Base-by-base conservation (phyloP, 2,797 vertebrate species). In the Muraenolepis orangiensis region DNA sequence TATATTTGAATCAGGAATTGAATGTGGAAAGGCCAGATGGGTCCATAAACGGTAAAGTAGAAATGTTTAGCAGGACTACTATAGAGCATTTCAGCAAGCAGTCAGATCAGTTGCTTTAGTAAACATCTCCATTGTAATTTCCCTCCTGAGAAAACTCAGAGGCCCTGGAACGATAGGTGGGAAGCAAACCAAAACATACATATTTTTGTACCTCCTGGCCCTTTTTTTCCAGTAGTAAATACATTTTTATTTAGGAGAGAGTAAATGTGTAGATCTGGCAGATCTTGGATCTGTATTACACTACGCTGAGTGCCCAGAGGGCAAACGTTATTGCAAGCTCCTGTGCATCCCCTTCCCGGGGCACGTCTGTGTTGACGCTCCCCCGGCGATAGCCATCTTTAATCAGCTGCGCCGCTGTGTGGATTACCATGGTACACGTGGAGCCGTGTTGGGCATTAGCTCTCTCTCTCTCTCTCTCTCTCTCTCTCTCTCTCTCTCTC, bases 361-460 rank as follows among this genome's bases (percentile, higher is more conserved):
- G n/a, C n/a, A n/a, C n/a, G n/a, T 75, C 81, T 74, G 78, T 84
- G 82, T 87, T 87, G 87, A 89, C 84, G 78, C 30, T 76, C 71
- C 34, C 30, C 71, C 28, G 38, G 74, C 26, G 90, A 90, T 92
- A 90, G 82, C 78, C 87, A 91, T 92, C 89, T 91, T 85, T 90
- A 90, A 92, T 91, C 87, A 90, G 77, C 70, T 72, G 66, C 77
- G 85, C 84, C 64, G 12, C 64, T 26, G 13, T 80, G 87, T n/a
- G 82, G 84, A 90, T 91, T 89, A 89, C 77, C 85, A 86, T 89
- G 82, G 81, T 84, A 78, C 87, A 84, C 81, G 79, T 78, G 68
- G 84, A 72, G 85, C 81, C 71, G 81, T 85, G 86, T 87, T 77
- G 79, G 77, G 82, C 84, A 84, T 87, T 86, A 88, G 82, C 84